These are phyloP conservation scores for Hyperoplus immaculatus DNA, from an alignment of 2,797 vertebrate species.

Conservation along the genomic window DNA sequence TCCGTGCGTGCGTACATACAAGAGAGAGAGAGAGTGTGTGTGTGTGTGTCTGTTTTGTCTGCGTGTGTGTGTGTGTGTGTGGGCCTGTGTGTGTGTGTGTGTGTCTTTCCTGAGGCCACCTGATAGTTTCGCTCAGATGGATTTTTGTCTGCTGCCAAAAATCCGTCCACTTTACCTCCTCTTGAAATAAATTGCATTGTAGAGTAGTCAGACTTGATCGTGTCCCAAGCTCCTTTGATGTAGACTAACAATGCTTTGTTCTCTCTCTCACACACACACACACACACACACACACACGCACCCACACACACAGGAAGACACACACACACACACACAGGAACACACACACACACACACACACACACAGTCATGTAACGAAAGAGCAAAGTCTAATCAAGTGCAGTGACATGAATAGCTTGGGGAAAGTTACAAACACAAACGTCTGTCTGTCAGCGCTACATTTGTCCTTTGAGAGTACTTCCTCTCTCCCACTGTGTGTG, in stretches of 20 bases:
- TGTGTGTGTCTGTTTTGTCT: no score
- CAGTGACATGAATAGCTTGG: slow-evolving; percentile 50
- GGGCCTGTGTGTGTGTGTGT: no score
- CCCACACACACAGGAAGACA: no score
- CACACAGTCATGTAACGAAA: slow-evolving; percentile 24
- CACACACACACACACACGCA: no score
- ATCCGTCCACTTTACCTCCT: slow-evolving; percentile 6
- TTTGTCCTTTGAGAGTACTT: slow-evolving; percentile 30
- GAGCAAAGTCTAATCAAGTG: slow-evolving; percentile 50
- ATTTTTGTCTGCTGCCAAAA: slow-evolving; percentile 39
- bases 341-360: slow-evolving; percentile 13
- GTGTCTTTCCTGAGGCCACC: slow-evolving; percentile 52
- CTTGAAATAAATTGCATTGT: slow-evolving; percentile 53
- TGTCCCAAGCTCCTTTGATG: slow-evolving; percentile 32
- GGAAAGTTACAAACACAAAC: slow-evolving; percentile 56
- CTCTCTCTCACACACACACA: not conserved
- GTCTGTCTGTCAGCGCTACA: slow-evolving; percentile 25
- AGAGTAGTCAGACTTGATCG: slow-evolving; percentile 56
- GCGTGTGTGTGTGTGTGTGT: no score
- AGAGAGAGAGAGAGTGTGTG: no score
- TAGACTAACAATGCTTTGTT: slow-evolving; percentile 48
- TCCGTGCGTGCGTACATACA: no score
- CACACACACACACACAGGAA: not conserved
- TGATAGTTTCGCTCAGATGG: slow-evolving; percentile 57
- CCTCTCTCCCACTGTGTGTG: slow-evolving; percentile 26